Base-by-base conservation (phyloP, 2,797 vertebrate genomes). In the Parambassis ranga region DNA sequence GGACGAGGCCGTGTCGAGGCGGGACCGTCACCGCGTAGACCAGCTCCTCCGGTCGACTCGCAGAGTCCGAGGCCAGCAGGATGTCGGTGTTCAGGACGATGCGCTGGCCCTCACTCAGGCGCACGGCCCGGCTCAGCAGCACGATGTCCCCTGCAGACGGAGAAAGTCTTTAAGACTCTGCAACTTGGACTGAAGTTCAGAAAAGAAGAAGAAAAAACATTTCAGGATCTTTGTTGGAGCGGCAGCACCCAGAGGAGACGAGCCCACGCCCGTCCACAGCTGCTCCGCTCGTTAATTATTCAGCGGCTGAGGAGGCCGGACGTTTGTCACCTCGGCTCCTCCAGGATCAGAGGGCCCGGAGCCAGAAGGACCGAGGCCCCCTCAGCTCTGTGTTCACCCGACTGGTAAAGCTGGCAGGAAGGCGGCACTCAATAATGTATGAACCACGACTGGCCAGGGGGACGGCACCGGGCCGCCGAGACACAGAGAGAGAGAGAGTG, bases 81-180 rank as follows among this genome's bases (percentile, higher is more conserved):
- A 94, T 77, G 92, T 97, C 93, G 69, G 97, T 96, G 87, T 85
- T 96, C 83, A 99, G 93, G 91, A 95, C 93, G 77, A 95, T 91
- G 76, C 94, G 93, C 91, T 96, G 92, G 67, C 96, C 97, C 91
- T 95, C 95, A 85, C 78, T 92, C 92, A 98, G 91, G 78, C 77
- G 92, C 90, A 95, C 93, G 37, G 92, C 89, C 87, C 90, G 94
- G 89, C 89, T 91, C 86, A 91, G 86, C 78, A 98, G 91, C 87
- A 90, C 88, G 65, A 98, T 89, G 85, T 95, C 92, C 86, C 94
- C 95, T 96, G 11, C 1, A 11, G 16, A 22, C 6, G 46, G 9
- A 57, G 51, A 26, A 11, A 37, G n/a, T n/a, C 0, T 14, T 28
- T 13, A 30, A 24, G 49, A 27, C n/a, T 53, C 32, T 44, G 24